phyloP scores from a whole-genome alignment of 2,797 vertebrate species.

The Emydoidea blandingii region DNA sequence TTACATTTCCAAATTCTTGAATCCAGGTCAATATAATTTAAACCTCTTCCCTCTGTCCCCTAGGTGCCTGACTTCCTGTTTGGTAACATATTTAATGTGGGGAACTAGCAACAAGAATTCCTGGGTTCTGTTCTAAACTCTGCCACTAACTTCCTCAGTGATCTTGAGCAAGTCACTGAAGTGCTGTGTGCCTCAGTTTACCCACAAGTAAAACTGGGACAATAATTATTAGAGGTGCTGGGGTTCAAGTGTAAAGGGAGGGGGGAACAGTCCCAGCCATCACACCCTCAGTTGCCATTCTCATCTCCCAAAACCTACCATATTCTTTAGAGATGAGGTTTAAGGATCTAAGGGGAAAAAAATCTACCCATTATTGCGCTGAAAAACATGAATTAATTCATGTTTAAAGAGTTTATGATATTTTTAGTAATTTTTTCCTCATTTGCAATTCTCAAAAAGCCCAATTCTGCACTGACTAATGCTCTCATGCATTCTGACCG shows the following conservation, averaged over 20 bases:
- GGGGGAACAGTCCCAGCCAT: too few species aligned
- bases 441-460: background rate
- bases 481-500: background rate
- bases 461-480: slow-evolving; percentile 1
- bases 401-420: background rate
- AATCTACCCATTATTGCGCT: background rate
- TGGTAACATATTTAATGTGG: background rate
- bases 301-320: background rate
- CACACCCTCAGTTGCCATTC: background rate
- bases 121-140: background rate
- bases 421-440: background rate
- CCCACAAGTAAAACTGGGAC: background rate
- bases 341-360: background rate
- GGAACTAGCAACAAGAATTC: background rate
- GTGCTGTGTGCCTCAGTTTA: background rate
- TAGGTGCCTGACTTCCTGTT: background rate
- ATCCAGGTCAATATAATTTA: background rate
- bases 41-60: background rate
- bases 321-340: background rate
- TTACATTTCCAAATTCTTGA: background rate
- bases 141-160: background rate
- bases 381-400: background rate
- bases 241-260: background rate
- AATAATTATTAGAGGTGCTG: background rate
- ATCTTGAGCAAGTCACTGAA: background rate